A percentile compares a stretch with the other conserved stretches of the same genome.
Evolutionary conservation across 2,888 invertebrate genomes (phyloP).

Genomic region (Spilarctia lutea): DNA sequence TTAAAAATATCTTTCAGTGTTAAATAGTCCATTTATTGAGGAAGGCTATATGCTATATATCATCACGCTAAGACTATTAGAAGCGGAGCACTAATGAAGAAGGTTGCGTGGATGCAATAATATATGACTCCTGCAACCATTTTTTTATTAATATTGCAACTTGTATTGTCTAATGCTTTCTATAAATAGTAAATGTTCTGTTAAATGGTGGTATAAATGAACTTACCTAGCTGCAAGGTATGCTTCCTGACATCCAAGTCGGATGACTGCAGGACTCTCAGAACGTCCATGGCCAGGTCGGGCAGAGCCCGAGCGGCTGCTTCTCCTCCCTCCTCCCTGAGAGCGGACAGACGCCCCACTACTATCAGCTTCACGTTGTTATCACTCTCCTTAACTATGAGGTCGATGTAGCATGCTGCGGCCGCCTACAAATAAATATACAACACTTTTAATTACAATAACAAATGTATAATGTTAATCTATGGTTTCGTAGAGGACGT

Average conservation of each 20-base stretch:
- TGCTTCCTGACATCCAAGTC: slow-evolving; percentile 98
- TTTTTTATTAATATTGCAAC: too few relatives aligned
- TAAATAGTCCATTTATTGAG: too few relatives aligned
- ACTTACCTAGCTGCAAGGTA: slow-evolving; percentile 90
- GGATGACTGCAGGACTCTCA: slow-evolving; percentile 96
- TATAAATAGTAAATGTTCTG: neutral
- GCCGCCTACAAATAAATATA: slow-evolving; percentile 89
- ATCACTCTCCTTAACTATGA: slow-evolving; percentile 99
- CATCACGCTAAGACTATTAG: too few relatives aligned
- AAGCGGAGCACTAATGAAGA: too few relatives aligned
- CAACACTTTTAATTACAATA: neutral
- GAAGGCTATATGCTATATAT: too few relatives aligned
- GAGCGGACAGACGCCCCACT: slow-evolving; percentile 95
- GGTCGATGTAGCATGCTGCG: slow-evolving; percentile 98
- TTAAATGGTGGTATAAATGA: slow-evolving; percentile 48
- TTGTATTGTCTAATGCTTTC: too few relatives aligned
- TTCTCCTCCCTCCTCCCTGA: slow-evolving; percentile 95
- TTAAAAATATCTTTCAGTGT: too few relatives aligned
- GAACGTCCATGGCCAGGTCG: slow-evolving; percentile 98
- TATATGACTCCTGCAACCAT: too few relatives aligned
- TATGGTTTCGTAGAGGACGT: too few relatives aligned
- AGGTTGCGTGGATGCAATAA: too few relatives aligned
- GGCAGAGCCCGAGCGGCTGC: slow-evolving; percentile 92
- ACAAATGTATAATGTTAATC: neutral
- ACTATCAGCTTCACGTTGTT: slow-evolving; percentile 99